phyloP scores from a whole-genome alignment of 2,113 vertebrate genomes.

The Sinosuthora webbiana region DNA sequence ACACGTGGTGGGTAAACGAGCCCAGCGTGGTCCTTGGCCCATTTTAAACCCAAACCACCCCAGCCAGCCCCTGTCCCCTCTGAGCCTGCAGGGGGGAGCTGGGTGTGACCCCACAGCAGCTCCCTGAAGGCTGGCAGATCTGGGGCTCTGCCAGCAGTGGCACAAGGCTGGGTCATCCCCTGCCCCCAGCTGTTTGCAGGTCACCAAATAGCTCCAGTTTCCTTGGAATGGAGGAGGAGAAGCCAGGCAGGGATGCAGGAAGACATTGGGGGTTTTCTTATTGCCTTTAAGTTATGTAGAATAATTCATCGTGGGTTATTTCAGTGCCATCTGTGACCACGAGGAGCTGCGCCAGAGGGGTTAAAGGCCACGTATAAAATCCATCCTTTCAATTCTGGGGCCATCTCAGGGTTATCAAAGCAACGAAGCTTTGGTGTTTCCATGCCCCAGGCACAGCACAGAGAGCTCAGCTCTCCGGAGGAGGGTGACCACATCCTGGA shows the following conservation, averaged over 20 bases:
- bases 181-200: not conserved
- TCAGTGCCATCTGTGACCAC: not conserved
- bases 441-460: not conserved
- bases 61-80: not conserved
- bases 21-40: not conserved
- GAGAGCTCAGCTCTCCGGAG: not conserved
- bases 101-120: not conserved
- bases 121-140: not conserved
- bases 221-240: not conserved
- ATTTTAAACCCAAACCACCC: not conserved
- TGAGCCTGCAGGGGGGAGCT: not conserved
- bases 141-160: not conserved
- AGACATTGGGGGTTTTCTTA: not conserved
- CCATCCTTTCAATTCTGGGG: not conserved
- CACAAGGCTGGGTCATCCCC: not conserved
- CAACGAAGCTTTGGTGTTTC: not conserved
- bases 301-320: not conserved
- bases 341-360: not conserved
- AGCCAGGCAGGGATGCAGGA: not conserved
- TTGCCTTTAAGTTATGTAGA: not conserved
- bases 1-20: fast-evolving
- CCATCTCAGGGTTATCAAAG: not conserved
- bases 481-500: not conserved
- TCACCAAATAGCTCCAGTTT: not conserved
- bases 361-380: not conserved